Conservation (phyloP, 2,888 invertebrate genomes). For the Neoascia interrupta region DNA sequence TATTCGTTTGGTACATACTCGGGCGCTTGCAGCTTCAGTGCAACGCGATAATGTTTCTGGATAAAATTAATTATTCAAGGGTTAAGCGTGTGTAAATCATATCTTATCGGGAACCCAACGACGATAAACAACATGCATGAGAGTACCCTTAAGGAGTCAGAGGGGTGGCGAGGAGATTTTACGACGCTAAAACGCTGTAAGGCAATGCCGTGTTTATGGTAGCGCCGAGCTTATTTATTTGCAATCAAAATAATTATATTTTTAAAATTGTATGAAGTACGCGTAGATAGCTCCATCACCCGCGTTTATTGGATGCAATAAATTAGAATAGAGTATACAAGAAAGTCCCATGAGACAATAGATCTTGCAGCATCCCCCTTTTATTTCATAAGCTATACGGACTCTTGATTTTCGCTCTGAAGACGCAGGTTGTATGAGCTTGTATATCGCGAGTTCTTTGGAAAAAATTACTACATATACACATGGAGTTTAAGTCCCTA, state of each 20-base stretch:
- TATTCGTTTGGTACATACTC: not conserved
- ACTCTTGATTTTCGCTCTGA: no score
- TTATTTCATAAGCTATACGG: no score
- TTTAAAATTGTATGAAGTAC: not conserved
- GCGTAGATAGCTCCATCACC: not conserved
- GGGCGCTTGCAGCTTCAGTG: constrained; percentile 58
- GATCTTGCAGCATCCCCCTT: no score
- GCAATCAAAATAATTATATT: constrained; percentile 18
- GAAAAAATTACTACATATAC: no score
- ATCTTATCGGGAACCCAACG: constrained; percentile 64
- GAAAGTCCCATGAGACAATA: no score
- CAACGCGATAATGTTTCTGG: constrained; percentile 65
- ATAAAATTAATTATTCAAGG: constrained; percentile 70
- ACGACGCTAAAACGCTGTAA: not conserved
- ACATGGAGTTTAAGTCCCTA: no score
- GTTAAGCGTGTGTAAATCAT: constrained; percentile 70
- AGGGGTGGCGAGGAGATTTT: not conserved
- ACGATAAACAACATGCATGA: constrained; percentile 59
- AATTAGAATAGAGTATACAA: no score
- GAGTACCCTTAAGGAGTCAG: constrained; percentile 13
- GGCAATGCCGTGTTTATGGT: constrained; percentile 6
- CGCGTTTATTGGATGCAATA: no score
- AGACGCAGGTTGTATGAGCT: no score
- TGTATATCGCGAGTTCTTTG: no score
- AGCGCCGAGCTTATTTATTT: constrained; percentile 11